Conservation (phyloP, 2,113 vertebrate genomes). For the Lontra canadensis region DNA sequence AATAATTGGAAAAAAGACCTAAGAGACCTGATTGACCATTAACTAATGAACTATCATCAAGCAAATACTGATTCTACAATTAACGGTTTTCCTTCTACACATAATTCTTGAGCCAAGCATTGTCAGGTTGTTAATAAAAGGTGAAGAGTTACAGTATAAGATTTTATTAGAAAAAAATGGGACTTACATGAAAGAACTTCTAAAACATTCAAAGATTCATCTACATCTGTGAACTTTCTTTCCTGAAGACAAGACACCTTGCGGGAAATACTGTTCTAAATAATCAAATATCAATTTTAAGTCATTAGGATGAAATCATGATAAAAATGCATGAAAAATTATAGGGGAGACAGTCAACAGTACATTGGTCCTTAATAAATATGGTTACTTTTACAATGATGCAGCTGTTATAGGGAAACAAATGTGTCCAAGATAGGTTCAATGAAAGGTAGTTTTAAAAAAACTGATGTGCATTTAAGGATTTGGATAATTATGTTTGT, state of each 20-base stretch:
- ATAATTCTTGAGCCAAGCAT: constrained; percentile 9
- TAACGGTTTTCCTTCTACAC: background rate
- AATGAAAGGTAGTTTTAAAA: background rate
- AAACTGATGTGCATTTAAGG: background rate
- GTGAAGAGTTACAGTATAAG: background rate
- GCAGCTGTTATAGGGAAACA: background rate
- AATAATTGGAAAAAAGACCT: background rate
- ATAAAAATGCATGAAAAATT: background rate
- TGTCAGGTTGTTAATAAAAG: background rate
- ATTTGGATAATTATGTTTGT: background rate
- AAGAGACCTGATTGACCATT: background rate
- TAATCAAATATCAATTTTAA: background rate
- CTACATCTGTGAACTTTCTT: background rate
- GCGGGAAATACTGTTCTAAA: background rate
- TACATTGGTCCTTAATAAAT: background rate
- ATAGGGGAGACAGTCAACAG: background rate
- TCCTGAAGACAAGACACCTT: background rate
- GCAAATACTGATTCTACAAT: background rate
- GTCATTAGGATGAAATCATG: background rate
- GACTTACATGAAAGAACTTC: background rate
- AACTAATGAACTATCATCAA: background rate
- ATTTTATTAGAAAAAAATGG: background rate
- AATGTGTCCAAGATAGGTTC: background rate
- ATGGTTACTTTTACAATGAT: background rate
- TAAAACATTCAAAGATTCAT: background rate